Evolutionary conservation across 2,888 invertebrate species (phyloP).

Genomic region (Coremacera marginata): DNA sequence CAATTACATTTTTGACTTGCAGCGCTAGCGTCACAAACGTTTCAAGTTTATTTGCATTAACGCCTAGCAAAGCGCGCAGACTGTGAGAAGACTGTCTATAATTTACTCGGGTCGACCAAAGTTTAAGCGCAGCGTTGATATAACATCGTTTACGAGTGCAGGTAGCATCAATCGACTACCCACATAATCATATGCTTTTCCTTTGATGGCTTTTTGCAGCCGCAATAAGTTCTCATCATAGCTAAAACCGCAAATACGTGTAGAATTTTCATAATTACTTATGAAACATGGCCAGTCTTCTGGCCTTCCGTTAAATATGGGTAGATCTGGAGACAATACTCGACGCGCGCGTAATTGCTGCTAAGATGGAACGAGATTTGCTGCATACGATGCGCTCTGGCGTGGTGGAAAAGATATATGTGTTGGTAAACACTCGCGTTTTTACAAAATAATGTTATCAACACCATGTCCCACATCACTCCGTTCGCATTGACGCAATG

Average conservation of each 20-base stretch:
- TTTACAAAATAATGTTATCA: too few relatives aligned
- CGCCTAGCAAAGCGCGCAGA: background rate
- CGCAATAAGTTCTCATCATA: background rate
- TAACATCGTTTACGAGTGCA: conserved; percentile 34
- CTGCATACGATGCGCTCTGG: background rate
- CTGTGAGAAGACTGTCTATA: conserved; percentile 22
- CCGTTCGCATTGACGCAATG: too few relatives aligned
- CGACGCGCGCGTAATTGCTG: background rate
- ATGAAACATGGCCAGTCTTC: background rate
- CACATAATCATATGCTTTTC: background rate
- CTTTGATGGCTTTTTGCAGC: background rate
- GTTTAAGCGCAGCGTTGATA: conserved; percentile 28
- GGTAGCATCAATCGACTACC: conserved; percentile 20
- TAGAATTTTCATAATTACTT: background rate
- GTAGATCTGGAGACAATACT: background rate
- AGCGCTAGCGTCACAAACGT: conserved; percentile 31
- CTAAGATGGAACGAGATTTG: too few relatives aligned
- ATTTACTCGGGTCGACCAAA: conserved; percentile 32
- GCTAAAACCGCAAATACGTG: background rate
- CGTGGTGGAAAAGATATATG: background rate
- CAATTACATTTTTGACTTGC: conserved; percentile 31
- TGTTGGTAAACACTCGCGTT: background rate
- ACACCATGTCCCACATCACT: background rate
- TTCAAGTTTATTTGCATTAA: conserved; percentile 32
- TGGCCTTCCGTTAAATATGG: background rate